Evolutionary conservation across 2,888 invertebrate species (phyloP), one percentile per base, ranked within the genome.

Genomic region (Hybos culiciformis): DNA sequence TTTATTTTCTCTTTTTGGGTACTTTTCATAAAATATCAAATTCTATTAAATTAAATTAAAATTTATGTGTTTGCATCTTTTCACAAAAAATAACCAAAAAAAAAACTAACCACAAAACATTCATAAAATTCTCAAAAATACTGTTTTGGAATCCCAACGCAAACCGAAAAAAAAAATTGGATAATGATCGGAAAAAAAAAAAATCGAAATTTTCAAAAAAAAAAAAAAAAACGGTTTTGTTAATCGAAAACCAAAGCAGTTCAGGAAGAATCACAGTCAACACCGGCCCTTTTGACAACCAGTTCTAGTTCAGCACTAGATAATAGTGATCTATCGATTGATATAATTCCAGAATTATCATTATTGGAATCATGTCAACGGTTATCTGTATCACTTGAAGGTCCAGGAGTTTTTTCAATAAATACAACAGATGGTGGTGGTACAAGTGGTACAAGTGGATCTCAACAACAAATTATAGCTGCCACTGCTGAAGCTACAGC

Each of bases 221-320:
- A 36, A 32, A 32, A n/a, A 8, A 31, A 31, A 32, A 15, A 32
- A 32, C 46, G 44, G 48, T 66, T 81, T 78, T 47, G 72, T 84
- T n/a, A n/a, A n/a, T n/a, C n/a, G n/a, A n/a, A n/a, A n/a, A n/a
- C n/a, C n/a, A n/a, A n/a, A 73, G 76, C 84, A 34, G 83, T 84
- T 58, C 85, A 85, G 53, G 88, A 90, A 62, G 88, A 90, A 69
- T 86, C 87, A 54, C 87, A 88, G 63, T 88, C 88, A 45, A 87
- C 87, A 56, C 87, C 88, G 38, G 83, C 87, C 40, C 67, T 88
- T 56, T 74, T 81, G 56, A 83, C 84, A 58, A 73, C 80, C 54
- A 76, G 77, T 46, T 78, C 72, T 49, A 77, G 72, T 53, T 76
- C 74, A 39, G 69, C 69, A 42, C 65, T 71, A 53, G 73, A 72